Base-by-base conservation (phyloP, 2,888 invertebrate genomes). In the Andrena bicolor region DNA sequence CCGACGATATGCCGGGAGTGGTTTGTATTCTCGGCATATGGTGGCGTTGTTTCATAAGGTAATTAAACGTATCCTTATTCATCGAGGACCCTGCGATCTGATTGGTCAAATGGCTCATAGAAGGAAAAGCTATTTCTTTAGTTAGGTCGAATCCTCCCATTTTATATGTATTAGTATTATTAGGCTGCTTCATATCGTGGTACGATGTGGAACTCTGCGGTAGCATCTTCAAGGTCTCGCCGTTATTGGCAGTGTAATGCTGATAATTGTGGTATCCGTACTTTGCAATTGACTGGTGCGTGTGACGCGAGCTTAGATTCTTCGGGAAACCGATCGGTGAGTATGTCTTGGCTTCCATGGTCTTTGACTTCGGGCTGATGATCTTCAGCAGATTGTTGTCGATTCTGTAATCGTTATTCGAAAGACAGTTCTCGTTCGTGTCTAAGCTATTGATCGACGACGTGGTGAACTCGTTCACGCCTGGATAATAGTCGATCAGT, bases 181-280 rank as follows among this genome's bases (percentile, higher is more conserved):
- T 87, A 75, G 86, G 82, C 64, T 92, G 91, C 79, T 93, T 92
- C 13, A 90, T 63, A 3, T 89, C 88, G 53, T 91, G 91, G 86
- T 92, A 93, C 23, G 85, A 85, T 2, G 85, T 65, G 28, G 87
- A 78, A 61, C 88, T 90, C 32, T 90, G 91, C 13, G 90, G 87
- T 49, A 92, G 63, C 16, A 89, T 88, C 63, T 93, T 93, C 8
- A 91, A 70, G 72, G 86, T 85, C 41, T 93, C 93, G 66, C 87
- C 90, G 79, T 90, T 91, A 66, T 86, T 92, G 86, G 91, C 88
- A 77, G 92, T 88, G 86, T 91, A 93, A 73, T 91, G 90, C 72
- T 92, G 93, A 85, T 92, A 93, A 79, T 79, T 86, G 51, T 92
- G 92, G 88, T 92, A 92, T 81, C 91, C 91, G 69, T 91, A 92